These are phyloP conservation scores for Takifugu bimaculatus DNA, from an alignment of 2,113 vertebrate species.

Conservation along the genomic window DNA sequence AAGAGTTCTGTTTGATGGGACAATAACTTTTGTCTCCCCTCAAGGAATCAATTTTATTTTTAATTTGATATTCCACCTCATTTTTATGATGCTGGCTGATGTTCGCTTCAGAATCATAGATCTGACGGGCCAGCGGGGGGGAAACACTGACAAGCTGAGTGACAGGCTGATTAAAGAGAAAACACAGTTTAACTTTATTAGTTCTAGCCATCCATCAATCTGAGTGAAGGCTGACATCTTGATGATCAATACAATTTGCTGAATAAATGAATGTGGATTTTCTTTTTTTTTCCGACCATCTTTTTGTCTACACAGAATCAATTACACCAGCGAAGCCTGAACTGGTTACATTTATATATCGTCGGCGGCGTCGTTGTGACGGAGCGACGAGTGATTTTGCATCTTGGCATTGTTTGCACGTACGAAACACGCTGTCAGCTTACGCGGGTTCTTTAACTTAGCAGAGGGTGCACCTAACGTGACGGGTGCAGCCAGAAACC, in stretches of 20 bases:
- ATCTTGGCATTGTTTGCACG: no score
- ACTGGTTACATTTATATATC: no score
- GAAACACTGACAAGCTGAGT: conserved; percentile 31
- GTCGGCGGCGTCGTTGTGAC: no score
- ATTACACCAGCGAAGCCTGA: no score
- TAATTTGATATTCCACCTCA: background rate
- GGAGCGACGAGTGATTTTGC: no score
- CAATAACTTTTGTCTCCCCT: background rate
- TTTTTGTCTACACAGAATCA: background rate
- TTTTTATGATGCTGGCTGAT: conserved; percentile 1
- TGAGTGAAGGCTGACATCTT: conserved; percentile 37
- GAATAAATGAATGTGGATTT: background rate
- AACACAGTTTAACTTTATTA: conserved; percentile 41
- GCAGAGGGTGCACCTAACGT: no score
- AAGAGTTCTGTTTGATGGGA: no score
- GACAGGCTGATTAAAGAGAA: conserved; percentile 42
- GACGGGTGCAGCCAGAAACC: no score
- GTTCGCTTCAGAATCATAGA: conserved; percentile 10
- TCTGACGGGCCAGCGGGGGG: conserved; percentile 27
- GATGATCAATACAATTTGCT: conserved; percentile 18
- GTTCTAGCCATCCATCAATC: conserved; percentile 39
- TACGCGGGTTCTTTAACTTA: no score
- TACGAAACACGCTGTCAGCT: no score
- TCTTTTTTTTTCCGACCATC: background rate
- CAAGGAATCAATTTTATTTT: background rate